These are phyloP conservation scores for Anaspis maculata DNA, from an alignment of 2,888 invertebrate genomes.

Conservation along the genomic window DNA sequence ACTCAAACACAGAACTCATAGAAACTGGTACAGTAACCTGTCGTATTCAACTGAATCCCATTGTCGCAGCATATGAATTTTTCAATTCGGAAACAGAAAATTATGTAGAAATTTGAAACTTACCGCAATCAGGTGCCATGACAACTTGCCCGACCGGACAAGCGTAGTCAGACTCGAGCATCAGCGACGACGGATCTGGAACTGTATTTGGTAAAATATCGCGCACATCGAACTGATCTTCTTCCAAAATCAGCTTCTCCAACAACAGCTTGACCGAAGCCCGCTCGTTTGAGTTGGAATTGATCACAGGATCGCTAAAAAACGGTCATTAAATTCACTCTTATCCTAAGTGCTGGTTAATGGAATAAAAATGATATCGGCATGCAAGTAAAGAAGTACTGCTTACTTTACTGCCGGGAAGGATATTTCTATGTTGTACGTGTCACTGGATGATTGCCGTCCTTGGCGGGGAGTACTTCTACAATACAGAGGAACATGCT, in stretches of 20 bases:
- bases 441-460: slow-evolving; percentile 80
- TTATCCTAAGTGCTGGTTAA: neutral
- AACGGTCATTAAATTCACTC: no score
- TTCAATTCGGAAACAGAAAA: neutral
- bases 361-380: slow-evolving; percentile 5
- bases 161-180: slow-evolving; percentile 83
- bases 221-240: slow-evolving; percentile 88
- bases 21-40: no score
- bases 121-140: slow-evolving; percentile 87
- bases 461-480: slow-evolving; percentile 74
- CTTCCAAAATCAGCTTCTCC: slow-evolving; percentile 84
- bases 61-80: no score
- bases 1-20: no score
- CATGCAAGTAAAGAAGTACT: slow-evolving; percentile 23
- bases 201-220: slow-evolving; percentile 91
- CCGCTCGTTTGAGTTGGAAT: slow-evolving; percentile 79
- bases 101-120: slow-evolving; percentile 26
- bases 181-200: slow-evolving; percentile 83
- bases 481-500: slow-evolving; percentile 36
- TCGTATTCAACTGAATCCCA: no score
- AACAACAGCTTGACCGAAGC: slow-evolving; percentile 75
- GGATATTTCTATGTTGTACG: slow-evolving; percentile 84
- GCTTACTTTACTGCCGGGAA: slow-evolving; percentile 89
- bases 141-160: slow-evolving; percentile 92
- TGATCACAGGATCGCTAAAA: slow-evolving; percentile 78